Base-by-base conservation (phyloP, 2,797 vertebrate species). In the Fratercula arctica region DNA sequence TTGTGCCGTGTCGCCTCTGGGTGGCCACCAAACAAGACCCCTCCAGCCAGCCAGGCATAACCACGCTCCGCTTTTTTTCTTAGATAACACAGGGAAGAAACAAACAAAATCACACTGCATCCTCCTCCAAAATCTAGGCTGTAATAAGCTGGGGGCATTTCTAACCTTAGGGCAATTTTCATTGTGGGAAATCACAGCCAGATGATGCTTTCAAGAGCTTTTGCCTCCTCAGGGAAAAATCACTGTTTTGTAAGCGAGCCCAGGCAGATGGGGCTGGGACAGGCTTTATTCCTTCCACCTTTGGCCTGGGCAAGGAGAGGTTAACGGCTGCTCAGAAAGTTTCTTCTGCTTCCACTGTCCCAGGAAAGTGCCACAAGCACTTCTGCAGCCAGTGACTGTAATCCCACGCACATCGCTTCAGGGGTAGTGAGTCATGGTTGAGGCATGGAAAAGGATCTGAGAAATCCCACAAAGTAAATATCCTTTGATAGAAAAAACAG, bases 401-500 rank as follows among this genome's bases (percentile, higher is more conserved):
- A 94, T 93, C 88, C 77, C 54, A 60, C 24, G 3, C 85, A 28
- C 21, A 4, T 10, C 4, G 18, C 88, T 92, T 24, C 9, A 4
- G 94, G 88, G 86, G 15, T 11, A 37, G 77, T 82, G 95, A 90
- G 67, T 94, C 90, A 94, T 5, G 73, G 91, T 0, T 24, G 60
- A 91, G 69, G 64, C 68, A 16, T 11, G 70, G 90, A 87, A 94
- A 67, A 73, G 82, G 93, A 95, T 93, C 95, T 91, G 93, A 95
- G 85, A 81, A 95, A 91, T 73, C 86, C 83, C 56, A 79, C 91
- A 60, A 72, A 94, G 77, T 26, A 85, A 91, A 90, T 69, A 81
- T 33, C 79, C 85, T 81, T 94, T 83, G 68, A 60, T 41, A 46
- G 29, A 51, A 85, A 59, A 69, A 19, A 3, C 57, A 93, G 77